Conservation (phyloP, 2,113 vertebrate genomes). For the Bucco capensis region DNA sequence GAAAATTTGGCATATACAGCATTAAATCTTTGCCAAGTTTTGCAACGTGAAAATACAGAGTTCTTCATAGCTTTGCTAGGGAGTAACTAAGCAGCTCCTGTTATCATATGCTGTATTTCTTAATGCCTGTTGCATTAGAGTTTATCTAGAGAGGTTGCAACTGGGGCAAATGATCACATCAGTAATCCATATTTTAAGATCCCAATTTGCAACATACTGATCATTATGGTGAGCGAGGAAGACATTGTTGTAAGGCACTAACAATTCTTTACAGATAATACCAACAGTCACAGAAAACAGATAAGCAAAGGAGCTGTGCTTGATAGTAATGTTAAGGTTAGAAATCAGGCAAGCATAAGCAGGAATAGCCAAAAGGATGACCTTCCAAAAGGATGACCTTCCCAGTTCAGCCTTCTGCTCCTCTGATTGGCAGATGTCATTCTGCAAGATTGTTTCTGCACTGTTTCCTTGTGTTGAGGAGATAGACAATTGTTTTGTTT, state of each 20-base stretch:
- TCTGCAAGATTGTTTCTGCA: background rate
- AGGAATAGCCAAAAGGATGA: background rate
- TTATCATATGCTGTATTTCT: slow-evolving; percentile 26
- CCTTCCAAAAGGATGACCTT: background rate
- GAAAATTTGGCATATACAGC: slow-evolving; percentile 41
- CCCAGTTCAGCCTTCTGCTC: background rate
- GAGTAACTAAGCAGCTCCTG: slow-evolving; percentile 32
- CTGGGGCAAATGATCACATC: slow-evolving; percentile 19
- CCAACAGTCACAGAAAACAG: background rate
- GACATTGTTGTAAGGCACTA: background rate
- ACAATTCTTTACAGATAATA: background rate
- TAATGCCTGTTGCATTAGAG: slow-evolving; percentile 30
- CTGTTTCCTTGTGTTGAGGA: background rate
- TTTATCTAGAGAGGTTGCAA: slow-evolving; percentile 15
- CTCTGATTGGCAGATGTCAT: background rate
- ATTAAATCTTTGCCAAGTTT: slow-evolving; percentile 49
- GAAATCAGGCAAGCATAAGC: background rate
- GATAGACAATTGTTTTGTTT: background rate
- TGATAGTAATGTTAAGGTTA: background rate
- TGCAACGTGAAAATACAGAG: slow-evolving; percentile 51
- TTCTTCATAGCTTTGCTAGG: slow-evolving; percentile 24
- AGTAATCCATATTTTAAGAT: background rate
- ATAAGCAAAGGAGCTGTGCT: background rate
- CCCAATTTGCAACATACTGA: background rate
- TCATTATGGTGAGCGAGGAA: background rate